Base-by-base conservation (phyloP, 2,888 invertebrate genomes). In the Athalia rosae region DNA sequence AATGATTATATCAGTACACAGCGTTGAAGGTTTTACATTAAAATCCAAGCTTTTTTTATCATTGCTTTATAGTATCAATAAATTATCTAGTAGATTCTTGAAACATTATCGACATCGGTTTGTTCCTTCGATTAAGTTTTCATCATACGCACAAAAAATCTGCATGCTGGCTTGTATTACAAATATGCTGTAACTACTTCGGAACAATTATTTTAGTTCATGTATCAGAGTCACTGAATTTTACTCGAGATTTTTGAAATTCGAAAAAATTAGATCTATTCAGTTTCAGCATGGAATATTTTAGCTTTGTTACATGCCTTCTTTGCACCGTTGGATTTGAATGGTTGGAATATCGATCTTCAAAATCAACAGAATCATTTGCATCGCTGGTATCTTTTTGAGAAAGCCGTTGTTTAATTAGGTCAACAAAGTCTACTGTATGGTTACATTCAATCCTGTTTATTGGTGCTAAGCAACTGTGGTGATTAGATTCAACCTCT, bases 391-490 rank as follows among this genome's bases (percentile, higher is more conserved):
- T 79, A 66, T 81, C 76, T 41, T 83, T 84, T 74, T 80, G 77
- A 9, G 78, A 59, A 43, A 86, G 67, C 76, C 83, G 80, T 77
- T 84, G 82, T 77, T 87, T 87, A 67, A 87, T 87, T 59, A 87
- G 79, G 76, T 78, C 71, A 69, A 83, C 76, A 56, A 81, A 83
- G 71, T 83, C 79, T 47, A 62, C 69, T 4, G 41, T 13, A 4
- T 45, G 61, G 9, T 62, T 74, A 7, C 4, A 9, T 41, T 62
- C 58, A 41, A 47, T 62, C 15, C 5, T 28, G 11, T 50, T 6
- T n/a, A n/a, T n/a, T 7, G 53, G 53, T n/a, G 53, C 9, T 11
- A 15, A 61, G 8, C 11, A 61, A 61, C 61, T 61, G 0, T 8
- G 4, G 6, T 76, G 62, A 64, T 78, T 78, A 13, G 63, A 8